These are phyloP conservation scores for Dasyornis broadbenti DNA, from an alignment of 2,113 vertebrate genomes.

Conservation along the genomic window DNA sequence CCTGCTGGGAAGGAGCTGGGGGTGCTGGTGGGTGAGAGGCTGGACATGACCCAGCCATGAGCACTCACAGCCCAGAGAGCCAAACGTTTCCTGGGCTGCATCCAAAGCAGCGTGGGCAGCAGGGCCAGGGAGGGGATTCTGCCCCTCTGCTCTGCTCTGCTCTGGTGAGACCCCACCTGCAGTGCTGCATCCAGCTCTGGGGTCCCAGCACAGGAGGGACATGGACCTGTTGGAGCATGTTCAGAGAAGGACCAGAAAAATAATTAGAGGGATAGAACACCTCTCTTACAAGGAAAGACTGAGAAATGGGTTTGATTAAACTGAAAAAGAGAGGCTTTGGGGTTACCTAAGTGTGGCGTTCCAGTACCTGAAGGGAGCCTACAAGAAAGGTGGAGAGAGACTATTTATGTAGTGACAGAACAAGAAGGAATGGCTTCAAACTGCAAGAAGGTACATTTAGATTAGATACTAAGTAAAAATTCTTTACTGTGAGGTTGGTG, in stretches of 20 bases:
- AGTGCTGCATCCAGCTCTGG: not conserved
- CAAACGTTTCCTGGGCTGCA: not conserved
- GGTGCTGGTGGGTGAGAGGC: not conserved
- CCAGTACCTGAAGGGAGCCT: not conserved
- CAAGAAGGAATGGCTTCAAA: not conserved
- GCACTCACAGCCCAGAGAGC: not conserved
- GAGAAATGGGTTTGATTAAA: not conserved
- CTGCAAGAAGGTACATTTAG: not conserved
- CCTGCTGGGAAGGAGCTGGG: not conserved
- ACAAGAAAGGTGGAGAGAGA: not conserved
- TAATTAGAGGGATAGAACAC: not conserved
- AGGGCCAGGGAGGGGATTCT: not conserved
- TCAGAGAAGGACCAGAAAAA: not conserved
- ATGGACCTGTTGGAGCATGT: fast-evolving
- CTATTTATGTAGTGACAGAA: not conserved
- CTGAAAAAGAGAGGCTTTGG: not conserved
- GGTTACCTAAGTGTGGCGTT: not conserved
- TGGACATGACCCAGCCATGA: not conserved
- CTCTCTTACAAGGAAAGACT: not conserved
- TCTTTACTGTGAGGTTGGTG: not conserved
- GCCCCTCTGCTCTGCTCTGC: not conserved
- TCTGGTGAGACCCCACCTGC: not conserved
- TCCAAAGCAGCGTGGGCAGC: not conserved
- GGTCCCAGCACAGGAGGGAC: fast-evolving
- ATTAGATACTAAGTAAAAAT: not conserved